Evolutionary conservation across 2,113 vertebrate species (phyloP).

Genomic region (Xenopus laevis): DNA sequence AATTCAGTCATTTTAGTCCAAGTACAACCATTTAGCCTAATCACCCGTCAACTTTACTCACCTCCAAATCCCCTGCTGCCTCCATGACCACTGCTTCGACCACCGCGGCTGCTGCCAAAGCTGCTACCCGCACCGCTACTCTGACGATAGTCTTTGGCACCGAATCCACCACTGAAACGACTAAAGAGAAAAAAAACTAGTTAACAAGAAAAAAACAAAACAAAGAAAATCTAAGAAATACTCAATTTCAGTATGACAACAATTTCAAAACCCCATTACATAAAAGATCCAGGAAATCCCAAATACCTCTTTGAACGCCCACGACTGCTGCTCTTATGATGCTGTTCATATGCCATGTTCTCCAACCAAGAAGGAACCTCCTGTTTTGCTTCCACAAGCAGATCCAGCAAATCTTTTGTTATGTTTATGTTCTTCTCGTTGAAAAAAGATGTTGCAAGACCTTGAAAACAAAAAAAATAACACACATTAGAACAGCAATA

Average conservation of each 20-base stretch:
- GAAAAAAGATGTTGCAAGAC: slow-evolving; percentile 97
- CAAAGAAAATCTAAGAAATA: neutral
- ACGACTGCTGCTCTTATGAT: slow-evolving; percentile 87
- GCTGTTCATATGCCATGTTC: slow-evolving; percentile 92
- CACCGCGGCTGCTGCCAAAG: slow-evolving; percentile 68
- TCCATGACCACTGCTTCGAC: slow-evolving; percentile 67
- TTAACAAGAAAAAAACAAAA: no score
- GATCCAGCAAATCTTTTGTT: slow-evolving; percentile 95
- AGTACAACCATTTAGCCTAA: no score
- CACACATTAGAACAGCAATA: neutral
- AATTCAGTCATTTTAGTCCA: neutral
- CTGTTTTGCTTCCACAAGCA: slow-evolving; percentile 95
- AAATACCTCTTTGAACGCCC: slow-evolving; percentile 87
- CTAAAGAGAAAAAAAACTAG: slow-evolving; percentile 25
- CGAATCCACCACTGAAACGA: slow-evolving; percentile 93
- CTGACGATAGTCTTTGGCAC: slow-evolving; percentile 92
- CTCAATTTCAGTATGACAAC: neutral
- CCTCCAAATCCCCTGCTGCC: slow-evolving; percentile 87
- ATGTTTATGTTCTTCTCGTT: slow-evolving; percentile 96
- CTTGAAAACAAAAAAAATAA: slow-evolving; percentile 52
- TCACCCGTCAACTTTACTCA: slow-evolving; percentile 37
- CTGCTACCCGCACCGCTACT: slow-evolving; percentile 69
- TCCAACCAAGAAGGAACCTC: slow-evolving; percentile 97
- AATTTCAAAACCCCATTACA: neutral
- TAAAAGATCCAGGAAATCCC: neutral